Evolutionary conservation across 1,140 invertebrate genomes (phyloP), one percentile per base, ranked within the genome.

Genomic region (Coenobita brevimanus): DNA sequence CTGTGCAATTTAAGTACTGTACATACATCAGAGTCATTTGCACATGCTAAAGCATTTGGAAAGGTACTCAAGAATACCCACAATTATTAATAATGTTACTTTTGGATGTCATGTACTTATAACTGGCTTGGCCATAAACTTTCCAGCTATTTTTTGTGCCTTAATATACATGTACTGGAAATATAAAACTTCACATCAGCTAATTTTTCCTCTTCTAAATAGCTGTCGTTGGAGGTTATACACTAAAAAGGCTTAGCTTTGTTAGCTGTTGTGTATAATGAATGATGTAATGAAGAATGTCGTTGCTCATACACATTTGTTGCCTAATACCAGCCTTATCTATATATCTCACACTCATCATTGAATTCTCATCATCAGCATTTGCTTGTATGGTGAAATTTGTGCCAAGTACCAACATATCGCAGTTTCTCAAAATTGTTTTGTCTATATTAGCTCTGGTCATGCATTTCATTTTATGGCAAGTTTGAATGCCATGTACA

Each of bases 261-360:
- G 73, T 41, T 78, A 60, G 73, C 62, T 84, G 54, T 50, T 64
- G 82, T 85, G 50, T 85, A 57, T 57, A 64, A 21, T 24, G 38
- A 82, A 50, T 50, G 46, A 17, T 50, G 46, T 50, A 50, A 71
- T 79, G 46, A 46, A 79, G 24, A 64, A 57, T 80, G 85, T 43
- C 57, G 60, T 81, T 87, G 85, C 85, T 87, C 85, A 87, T 87
- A 80, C 33, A 80, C 62, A 81, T 87, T 80, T 81, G 85, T 87
- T 87, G 85, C 85, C 85, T 87, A 57, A 73, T 50, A 87, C 30
- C 76, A 87, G 85, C 85, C 85, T 87, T 87, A 87, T 24, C 24
- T 71, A 62, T 24, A 41, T 71, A 62, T 86, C 30, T 38, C 62
- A 33, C 36, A 71, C 67, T 27, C 78, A 50, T 50, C 24, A 82